Conservation (phyloP, 2,113 vertebrate genomes). For the Lophotis ruficrista region DNA sequence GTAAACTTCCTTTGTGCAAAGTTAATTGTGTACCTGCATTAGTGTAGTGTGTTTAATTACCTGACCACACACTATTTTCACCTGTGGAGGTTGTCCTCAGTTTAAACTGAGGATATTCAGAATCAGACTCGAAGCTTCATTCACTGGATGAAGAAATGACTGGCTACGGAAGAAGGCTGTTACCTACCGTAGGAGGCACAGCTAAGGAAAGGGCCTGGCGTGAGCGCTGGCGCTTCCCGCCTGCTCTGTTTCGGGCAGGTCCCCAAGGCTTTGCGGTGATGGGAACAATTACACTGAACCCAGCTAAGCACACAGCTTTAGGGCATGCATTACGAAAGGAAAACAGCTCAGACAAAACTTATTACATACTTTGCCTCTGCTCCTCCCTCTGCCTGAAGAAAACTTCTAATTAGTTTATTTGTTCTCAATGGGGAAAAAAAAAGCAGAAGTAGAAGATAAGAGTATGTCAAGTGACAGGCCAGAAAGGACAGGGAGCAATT, state of each 20-base stretch:
- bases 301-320: constrained; percentile 54
- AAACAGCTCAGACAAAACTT: constrained; percentile 59
- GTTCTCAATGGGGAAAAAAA: not conserved
- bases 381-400: constrained; percentile 55
- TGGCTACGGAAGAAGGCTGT: not conserved
- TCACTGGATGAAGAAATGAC: not conserved
- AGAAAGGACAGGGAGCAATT: not conserved
- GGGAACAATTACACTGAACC: constrained; percentile 13
- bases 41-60: not conserved
- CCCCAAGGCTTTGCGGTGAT: not conserved
- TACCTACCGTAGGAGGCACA: rapidly evolving
- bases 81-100: not conserved
- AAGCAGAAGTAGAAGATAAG: not conserved
- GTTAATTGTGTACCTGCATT: not conserved
- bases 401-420: constrained; percentile 60
- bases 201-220: not conserved
- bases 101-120: not conserved
- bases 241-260: not conserved
- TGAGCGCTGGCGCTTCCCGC: not conserved
- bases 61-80: not conserved
- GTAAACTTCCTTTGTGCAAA: not conserved
- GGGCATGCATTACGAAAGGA: constrained; percentile 44
- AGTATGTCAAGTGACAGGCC: not conserved
- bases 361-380: constrained; percentile 44
- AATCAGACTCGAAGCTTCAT: not conserved